Percentiles rank a stretch among this genome's conserved stretches.
Conservation (phyloP, 1,140 invertebrate species). For the Carposina sasakii region DNA sequence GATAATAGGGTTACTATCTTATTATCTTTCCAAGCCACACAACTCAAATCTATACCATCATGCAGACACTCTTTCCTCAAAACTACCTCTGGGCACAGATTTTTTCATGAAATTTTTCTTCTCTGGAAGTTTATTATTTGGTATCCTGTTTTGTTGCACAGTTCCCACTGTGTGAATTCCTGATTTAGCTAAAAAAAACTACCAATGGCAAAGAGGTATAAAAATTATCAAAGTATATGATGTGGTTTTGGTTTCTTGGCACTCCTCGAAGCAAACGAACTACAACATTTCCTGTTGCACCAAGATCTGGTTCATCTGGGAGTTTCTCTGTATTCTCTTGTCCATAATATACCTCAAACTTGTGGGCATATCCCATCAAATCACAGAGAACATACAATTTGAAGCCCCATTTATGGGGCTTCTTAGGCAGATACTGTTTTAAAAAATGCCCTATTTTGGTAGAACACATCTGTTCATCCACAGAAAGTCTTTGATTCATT, state of each 20-base stretch:
- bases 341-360: background rate
- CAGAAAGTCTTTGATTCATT: constrained; percentile 21
- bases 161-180: constrained; percentile 35
- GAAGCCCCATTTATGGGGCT: constrained; percentile 4
- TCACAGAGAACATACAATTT: background rate
- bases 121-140: constrained; percentile 35
- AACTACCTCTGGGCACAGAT: constrained; percentile 37
- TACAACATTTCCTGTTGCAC: constrained; percentile 32
- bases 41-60: constrained; percentile 37
- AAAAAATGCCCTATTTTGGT: background rate
- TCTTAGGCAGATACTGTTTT: background rate
- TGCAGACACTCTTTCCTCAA: constrained; percentile 32
- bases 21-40: constrained; percentile 35
- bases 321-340: background rate
- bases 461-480: constrained; percentile 2
- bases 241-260: constrained; percentile 32
- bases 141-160: constrained; percentile 35
- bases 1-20: constrained; percentile 31
- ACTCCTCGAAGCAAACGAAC: constrained; percentile 28
- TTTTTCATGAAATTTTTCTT: constrained; percentile 41
- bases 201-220: constrained; percentile 37
- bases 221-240: constrained; percentile 41
- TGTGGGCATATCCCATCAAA: background rate
- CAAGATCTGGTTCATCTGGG: constrained; percentile 32
- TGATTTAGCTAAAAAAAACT: constrained; percentile 31